These are phyloP conservation scores for Clarias magur DNA, from an alignment of 2,113 vertebrate species.

Conservation along the genomic window DNA sequence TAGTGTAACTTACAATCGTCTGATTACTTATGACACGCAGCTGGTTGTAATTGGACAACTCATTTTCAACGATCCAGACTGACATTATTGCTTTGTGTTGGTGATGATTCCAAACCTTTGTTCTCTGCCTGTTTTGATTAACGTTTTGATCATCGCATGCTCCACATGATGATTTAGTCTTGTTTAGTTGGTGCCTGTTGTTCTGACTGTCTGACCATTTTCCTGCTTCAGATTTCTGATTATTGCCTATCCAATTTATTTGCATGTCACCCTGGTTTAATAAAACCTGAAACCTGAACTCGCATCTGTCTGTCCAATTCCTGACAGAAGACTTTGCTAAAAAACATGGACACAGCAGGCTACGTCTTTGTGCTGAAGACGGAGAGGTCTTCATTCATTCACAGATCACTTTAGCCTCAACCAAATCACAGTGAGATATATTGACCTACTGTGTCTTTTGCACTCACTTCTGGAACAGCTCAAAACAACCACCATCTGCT, in stretches of 20 bases:
- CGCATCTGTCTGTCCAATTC: conserved; percentile 1
- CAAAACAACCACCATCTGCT: not conserved
- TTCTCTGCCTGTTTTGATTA: not conserved
- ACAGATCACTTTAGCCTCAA: not conserved
- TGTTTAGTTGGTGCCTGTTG: not conserved
- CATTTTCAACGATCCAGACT: not conserved
- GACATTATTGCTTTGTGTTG: not conserved
- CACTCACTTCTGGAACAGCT: not conserved
- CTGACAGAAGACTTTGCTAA: not conserved
- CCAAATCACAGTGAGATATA: not conserved
- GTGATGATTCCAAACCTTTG: not conserved
- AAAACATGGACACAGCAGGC: not conserved
- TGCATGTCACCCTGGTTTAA: not conserved
- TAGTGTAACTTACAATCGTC: not conserved
- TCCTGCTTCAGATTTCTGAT: not conserved
- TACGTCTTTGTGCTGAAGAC: not conserved
- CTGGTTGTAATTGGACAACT: not conserved
- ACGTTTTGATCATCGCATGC: not conserved
- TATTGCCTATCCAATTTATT: not conserved
- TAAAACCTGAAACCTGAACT: not conserved
- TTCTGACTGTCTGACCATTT: not conserved
- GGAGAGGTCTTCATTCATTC: conserved; percentile 1
- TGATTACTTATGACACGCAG: not conserved
- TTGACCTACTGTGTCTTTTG: not conserved
- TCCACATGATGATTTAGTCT: not conserved